Evolutionary conservation across 2,113 vertebrate genomes (phyloP), one percentile per base, ranked within the genome.

Genomic region (Paraplagusia blochii): DNA sequence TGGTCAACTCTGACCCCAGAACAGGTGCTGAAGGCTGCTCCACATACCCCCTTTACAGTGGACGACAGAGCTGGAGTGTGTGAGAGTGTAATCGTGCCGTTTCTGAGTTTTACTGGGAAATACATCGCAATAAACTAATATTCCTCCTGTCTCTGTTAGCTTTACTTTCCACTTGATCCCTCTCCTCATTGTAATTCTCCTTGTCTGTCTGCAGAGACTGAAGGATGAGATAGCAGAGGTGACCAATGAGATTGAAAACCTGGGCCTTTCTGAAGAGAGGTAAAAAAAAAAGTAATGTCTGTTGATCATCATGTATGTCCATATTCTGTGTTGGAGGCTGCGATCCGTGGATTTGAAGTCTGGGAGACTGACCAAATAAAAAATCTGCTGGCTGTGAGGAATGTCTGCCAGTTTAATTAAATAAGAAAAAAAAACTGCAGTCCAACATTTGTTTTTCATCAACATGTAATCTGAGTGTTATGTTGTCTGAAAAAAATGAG

Each of bases 181-280:
- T 49, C 12, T n/a, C 9, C 8, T 40, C 7, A 12, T 22, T 16
- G 17, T 42, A 0, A 10, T 9, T 35, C 12, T 57, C 17, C 40
- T 12, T 68, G 9, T 40, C 36, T 22, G 4, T 45, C 38, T 39
- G 43, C 74, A 99, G 97, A 92, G 94, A 58, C 92, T 99, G 77
- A 98, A 97, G 88, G 93, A 98, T 94, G 97, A 99, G 93, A 99
- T 99, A 90, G 93, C 94, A 85, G 96, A 98, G 60, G 97, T 99
- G 63, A 95, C 95, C 33, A 94, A 87, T 87, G 97, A 98, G 85
- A 98, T 99, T n/a, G 97, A 98, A 80, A 95, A 82, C 88, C 91
- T 99, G 86, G 97, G 95, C 7, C 93, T 93, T 82, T 94, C 94
- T 13, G 95, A 99, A 84, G 96, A 99, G 80, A 92, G 95, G 96